A percentile compares a stretch with the other conserved stretches of the same genome.
These are phyloP conservation scores for Mormyrus hasselquistii DNA, from an alignment of 2,797 vertebrate species.

Conservation along the genomic window DNA sequence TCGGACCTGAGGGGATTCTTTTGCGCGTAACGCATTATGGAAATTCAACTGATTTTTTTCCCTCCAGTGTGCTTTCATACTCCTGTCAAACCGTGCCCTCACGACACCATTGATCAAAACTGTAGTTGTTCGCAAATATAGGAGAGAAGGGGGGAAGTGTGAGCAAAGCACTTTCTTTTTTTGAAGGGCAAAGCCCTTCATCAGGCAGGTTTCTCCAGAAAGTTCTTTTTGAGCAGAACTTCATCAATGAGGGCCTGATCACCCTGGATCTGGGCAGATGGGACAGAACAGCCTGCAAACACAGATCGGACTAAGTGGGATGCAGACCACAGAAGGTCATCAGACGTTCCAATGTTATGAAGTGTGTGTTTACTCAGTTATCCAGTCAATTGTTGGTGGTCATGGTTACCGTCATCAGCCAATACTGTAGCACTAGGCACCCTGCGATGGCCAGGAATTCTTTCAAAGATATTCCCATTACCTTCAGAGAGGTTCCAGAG, in stretches of 20 bases:
- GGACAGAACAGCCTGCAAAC: conserved; percentile 10
- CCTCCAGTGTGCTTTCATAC: conserved; percentile 45
- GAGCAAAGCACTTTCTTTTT: conserved; percentile 52
- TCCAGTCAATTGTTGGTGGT: neutral
- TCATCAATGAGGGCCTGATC: neutral
- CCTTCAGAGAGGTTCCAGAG: neutral
- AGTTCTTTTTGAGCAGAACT: neutral
- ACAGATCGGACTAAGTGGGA: neutral
- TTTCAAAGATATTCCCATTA: neutral
- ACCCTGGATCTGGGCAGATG: conserved; percentile 43
- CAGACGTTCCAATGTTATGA: neutral
- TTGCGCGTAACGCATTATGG: conserved; percentile 57
- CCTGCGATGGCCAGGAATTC: neutral
- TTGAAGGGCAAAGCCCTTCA: neutral
- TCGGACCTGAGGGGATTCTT: conserved; percentile 34
- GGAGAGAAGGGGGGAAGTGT: conserved; percentile 42
- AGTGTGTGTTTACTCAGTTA: neutral
- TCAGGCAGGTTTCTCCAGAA: neutral
- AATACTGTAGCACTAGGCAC: neutral
- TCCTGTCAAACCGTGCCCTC: conserved; percentile 58
- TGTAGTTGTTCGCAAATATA: conserved; percentile 53
- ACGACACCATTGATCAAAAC: conserved; percentile 59
- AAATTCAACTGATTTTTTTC: conserved; percentile 55
- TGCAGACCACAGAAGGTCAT: neutral
- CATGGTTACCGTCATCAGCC: neutral